Conservation (phyloP, 2,113 vertebrate genomes). For the Hippopotamus amphibius region DNA sequence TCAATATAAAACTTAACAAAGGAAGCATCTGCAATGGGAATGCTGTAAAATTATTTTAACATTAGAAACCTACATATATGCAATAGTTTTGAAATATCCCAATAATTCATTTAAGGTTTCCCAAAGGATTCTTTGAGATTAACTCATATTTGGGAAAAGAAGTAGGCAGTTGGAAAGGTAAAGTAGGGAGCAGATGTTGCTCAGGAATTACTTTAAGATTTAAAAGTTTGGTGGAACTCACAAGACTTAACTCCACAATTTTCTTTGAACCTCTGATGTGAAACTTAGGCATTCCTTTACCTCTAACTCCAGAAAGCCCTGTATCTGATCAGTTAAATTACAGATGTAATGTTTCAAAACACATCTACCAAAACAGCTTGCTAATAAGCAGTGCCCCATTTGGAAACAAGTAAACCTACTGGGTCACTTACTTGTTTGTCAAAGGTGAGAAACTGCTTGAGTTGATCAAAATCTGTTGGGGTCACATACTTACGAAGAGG, state of each 20-base stretch:
- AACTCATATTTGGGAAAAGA: background rate
- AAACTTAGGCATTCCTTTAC: background rate
- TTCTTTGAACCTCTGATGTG: background rate
- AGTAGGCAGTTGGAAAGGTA: background rate
- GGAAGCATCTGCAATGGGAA: background rate
- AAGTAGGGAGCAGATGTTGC: background rate
- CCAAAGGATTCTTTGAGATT: conserved; percentile 9
- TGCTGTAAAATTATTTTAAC: conserved; percentile 47
- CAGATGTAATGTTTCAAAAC: background rate
- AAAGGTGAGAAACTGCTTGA: conserved; percentile 92
- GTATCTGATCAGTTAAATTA: background rate
- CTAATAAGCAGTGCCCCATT: background rate
- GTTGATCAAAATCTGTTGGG: conserved; percentile 86
- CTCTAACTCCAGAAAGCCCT: background rate
- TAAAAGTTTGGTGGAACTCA: background rate
- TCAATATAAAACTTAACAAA: conserved; percentile 31
- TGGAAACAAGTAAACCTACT: background rate
- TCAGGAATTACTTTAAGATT: conserved; percentile 9
- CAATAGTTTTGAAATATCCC: conserved; percentile 15
- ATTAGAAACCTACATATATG: conserved; percentile 1
- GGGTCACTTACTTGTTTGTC: conserved; percentile 91
- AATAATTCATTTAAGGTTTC: conserved; percentile 13
- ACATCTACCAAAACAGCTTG: background rate
- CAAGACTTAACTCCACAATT: background rate
- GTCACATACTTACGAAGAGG: conserved; percentile 80